Conservation (phyloP, 37 sponge, comb jelly and placozoan species). For the Halichondria panicea region DNA sequence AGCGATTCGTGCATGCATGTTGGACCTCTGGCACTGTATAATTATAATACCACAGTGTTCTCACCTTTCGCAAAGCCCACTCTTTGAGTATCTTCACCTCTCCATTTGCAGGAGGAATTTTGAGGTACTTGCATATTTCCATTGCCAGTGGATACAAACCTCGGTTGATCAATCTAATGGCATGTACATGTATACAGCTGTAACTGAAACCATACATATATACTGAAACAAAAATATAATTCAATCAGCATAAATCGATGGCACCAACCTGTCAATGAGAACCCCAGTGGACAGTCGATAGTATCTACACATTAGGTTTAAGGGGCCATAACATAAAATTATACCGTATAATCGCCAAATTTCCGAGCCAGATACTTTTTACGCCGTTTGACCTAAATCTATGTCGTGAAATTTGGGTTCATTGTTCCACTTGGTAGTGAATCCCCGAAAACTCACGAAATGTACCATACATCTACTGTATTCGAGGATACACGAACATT, state of each 20-base stretch:
- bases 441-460: no score
- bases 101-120: constrained; percentile 66
- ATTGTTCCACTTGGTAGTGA: no score
- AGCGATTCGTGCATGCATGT: no score
- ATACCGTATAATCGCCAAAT: no score
- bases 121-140: constrained; percentile 78
- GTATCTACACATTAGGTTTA: constrained; percentile 30
- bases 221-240: neutral
- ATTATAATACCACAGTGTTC: neutral
- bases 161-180: constrained; percentile 63
- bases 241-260: neutral
- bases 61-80: constrained; percentile 84
- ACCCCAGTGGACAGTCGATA: constrained; percentile 65
- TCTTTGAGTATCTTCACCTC: constrained; percentile 71
- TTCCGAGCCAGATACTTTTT: no score
- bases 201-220: neutral
- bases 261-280: constrained; percentile 50
- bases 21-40: no score
- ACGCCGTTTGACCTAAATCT: no score
- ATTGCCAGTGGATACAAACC: constrained; percentile 78
- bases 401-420: no score
- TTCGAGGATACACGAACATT: no score
- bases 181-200: neutral
- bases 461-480: no score
- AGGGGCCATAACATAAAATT: neutral